phyloP scores from a whole-genome alignment of 2,888 invertebrate genomes.

The Mycalesis mineus region DNA sequence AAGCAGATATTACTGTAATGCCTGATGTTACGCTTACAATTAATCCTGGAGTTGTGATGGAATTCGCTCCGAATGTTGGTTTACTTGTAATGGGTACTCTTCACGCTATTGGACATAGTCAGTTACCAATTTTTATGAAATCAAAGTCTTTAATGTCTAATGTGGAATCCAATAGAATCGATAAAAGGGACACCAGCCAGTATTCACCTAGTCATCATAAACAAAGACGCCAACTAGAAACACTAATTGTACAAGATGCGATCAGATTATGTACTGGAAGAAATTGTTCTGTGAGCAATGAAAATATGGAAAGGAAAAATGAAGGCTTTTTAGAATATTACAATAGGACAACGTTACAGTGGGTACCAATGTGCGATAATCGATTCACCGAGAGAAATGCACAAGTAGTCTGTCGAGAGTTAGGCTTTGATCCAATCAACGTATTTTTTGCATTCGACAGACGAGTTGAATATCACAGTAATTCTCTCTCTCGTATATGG shows the following conservation, averaged over 20 bases:
- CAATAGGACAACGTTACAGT: constrained; percentile 95
- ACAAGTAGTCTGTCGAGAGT: constrained; percentile 95
- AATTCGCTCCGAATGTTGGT: constrained; percentile 97
- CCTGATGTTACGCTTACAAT: constrained; percentile 92
- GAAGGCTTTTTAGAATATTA: constrained; percentile 97
- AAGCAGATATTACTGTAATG: constrained; percentile 97
- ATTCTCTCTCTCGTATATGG: constrained; percentile 91
- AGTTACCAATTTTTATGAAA: constrained; percentile 87
- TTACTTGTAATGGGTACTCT: constrained; percentile 95
- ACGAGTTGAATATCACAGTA: constrained; percentile 92
- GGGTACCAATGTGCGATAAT: constrained; percentile 97
- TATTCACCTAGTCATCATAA: constrained; percentile 54
- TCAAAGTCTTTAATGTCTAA: constrained; percentile 69
- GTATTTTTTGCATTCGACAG: constrained; percentile 91
- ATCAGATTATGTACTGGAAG: constrained; percentile 88
- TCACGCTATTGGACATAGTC: constrained; percentile 87
- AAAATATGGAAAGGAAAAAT: constrained; percentile 69
- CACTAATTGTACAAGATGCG: constrained; percentile 76
- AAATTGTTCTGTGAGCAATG: constrained; percentile 81
- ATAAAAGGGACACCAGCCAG: constrained; percentile 59
- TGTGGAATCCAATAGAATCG: constrained; percentile 55
- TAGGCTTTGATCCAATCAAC: constrained; percentile 93
- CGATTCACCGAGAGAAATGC: constrained; percentile 98
- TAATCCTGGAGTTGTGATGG: constrained; percentile 91
- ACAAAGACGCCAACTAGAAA: constrained; percentile 76